phyloP scores from a whole-genome alignment of 2,888 invertebrate genomes.

The Hyppa rectilinea region DNA sequence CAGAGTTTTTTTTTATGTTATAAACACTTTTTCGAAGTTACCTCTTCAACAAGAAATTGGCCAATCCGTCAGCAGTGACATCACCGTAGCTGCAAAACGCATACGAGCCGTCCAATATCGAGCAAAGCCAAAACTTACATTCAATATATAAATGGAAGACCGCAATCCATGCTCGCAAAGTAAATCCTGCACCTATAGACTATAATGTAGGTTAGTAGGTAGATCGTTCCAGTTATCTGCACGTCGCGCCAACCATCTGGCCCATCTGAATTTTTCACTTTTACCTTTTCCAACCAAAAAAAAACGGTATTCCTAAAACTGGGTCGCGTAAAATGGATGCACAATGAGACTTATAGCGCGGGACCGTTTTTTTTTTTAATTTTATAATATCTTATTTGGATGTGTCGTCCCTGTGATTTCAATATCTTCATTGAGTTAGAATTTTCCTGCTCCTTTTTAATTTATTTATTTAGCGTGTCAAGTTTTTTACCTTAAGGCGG shows the following conservation, averaged over 20 bases:
- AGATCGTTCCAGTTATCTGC: conserved; percentile 62
- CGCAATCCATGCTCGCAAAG: conserved; percentile 39
- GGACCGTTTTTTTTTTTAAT: conserved; percentile 56
- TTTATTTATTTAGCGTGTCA: conserved; percentile 51
- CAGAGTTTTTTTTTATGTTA: too few relatives aligned
- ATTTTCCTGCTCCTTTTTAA: conserved; percentile 48
- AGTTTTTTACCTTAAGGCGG: conserved; percentile 25
- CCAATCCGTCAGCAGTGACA: not conserved
- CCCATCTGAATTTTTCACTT: conserved; percentile 72
- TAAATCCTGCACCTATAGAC: conserved; percentile 47
- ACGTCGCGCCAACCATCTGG: conserved; percentile 73
- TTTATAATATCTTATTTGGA: conserved; percentile 63
- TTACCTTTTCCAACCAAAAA: conserved; percentile 65
- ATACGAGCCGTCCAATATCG: conserved; percentile 22
- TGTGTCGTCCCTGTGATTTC: conserved; percentile 58
- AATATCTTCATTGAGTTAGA: conserved; percentile 55
- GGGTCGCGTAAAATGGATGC: conserved; percentile 68
- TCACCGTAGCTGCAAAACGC: not conserved
- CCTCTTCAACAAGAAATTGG: not conserved
- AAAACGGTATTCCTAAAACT: conserved; percentile 66
- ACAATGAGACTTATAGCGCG: conserved; percentile 55
- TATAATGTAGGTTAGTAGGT: conserved; percentile 69
- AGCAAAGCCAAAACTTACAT: conserved; percentile 37
- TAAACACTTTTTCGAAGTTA: not conserved
- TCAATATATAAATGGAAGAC: conserved; percentile 37